A percentile compares a stretch with the other conserved stretches of the same genome.
Conservation (phyloP, 2,113 vertebrate species). For the Chlamydotis undulata region DNA sequence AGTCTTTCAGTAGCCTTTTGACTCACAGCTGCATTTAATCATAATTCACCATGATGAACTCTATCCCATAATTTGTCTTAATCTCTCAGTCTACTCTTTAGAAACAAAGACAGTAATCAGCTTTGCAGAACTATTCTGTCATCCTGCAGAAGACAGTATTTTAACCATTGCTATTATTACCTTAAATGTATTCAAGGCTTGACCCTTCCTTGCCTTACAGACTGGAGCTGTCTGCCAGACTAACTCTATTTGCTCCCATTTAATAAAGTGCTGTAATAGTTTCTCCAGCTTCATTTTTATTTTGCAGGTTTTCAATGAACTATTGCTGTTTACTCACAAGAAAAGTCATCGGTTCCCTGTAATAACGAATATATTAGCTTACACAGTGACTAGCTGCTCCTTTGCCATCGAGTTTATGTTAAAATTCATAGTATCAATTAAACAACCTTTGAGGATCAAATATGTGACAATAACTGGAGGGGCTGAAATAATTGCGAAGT, state of each 20-base stretch:
- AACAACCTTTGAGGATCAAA: neutral
- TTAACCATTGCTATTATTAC: neutral
- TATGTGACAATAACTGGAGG: conserved; percentile 22
- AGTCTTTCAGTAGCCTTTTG: neutral
- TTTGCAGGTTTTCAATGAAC: neutral
- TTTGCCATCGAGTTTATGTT: neutral
- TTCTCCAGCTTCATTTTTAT: neutral
- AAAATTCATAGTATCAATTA: conserved; percentile 23
- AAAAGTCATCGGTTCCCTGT: neutral
- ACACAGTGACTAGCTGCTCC: neutral
- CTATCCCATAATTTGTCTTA: neutral
- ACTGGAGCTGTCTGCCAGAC: neutral
- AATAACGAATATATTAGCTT: neutral
- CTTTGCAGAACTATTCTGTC: neutral
- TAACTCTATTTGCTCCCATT: neutral
- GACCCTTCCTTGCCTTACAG: neutral
- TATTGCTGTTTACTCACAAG: neutral
- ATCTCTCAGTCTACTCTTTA: neutral
- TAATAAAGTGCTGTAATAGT: neutral
- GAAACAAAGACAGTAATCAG: neutral
- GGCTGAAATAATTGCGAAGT: conserved; percentile 22
- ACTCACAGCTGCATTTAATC: neutral
- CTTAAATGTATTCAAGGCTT: neutral
- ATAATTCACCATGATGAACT: neutral
- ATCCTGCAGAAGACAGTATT: neutral